A percentile compares a stretch with the other conserved stretches of the same genome.
Evolutionary conservation across 30 jellyfish, hydroid and myxozoan genomes (phyloP).

Genomic region (Nemopilema nomurai): DNA sequence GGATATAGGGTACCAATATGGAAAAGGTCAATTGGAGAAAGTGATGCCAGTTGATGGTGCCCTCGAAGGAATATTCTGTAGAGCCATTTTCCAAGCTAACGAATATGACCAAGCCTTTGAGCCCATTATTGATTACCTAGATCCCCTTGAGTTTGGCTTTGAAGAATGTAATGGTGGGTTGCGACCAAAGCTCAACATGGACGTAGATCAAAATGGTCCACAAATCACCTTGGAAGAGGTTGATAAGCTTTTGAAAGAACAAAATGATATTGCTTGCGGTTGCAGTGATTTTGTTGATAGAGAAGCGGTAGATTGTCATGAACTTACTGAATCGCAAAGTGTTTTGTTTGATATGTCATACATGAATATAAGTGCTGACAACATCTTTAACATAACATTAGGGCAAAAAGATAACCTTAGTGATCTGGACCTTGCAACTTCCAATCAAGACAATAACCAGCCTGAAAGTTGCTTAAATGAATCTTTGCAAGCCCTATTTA

Average conservation of each 20-base stretch:
- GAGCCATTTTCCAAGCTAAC: conserved; percentile 37
- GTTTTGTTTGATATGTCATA: background rate
- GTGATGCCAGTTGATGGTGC: conserved; percentile 38
- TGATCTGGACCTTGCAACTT: conserved; percentile 8
- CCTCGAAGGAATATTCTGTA: conserved; percentile 3
- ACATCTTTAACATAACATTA: background rate
- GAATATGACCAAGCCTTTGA: conserved; percentile 40
- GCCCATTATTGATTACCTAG: background rate
- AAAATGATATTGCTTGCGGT: background rate
- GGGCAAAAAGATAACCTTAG: conserved; percentile 11
- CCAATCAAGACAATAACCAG: conserved; percentile 1
- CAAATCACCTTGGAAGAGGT: background rate
- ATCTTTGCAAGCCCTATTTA: background rate
- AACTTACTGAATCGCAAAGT: background rate
- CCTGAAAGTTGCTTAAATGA: conserved; percentile 1
- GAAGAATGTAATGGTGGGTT: conserved; percentile 19
- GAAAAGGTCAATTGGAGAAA: conserved; percentile 26
- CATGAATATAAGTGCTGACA: background rate
- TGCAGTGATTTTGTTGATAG: background rate
- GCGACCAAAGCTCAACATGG: conserved; percentile 1
- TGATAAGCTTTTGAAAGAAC: conserved; percentile 7
- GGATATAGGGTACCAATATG: conserved; percentile 39
- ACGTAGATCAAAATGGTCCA: background rate
- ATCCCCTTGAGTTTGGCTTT: conserved; percentile 31
- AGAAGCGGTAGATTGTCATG: background rate